Percentiles rank a stretch among this genome's conserved stretches.
Evolutionary conservation across 2,113 vertebrate genomes (phyloP).

Genomic region (Pollimyrus isidori): DNA sequence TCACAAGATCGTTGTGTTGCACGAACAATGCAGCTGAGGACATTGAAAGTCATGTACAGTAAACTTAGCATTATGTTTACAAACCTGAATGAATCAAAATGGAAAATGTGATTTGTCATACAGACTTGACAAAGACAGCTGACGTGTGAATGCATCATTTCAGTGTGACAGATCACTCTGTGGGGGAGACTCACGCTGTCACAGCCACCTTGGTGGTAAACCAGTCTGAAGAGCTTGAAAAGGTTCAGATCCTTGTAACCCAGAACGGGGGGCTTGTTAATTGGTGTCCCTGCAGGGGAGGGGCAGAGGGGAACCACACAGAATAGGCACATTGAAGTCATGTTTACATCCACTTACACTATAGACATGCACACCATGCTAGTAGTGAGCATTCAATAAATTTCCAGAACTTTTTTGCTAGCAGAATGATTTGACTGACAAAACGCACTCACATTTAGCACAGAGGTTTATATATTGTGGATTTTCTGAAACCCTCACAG

Average conservation of each 20-base stretch:
- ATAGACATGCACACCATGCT: background rate
- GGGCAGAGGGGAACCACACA: background rate
- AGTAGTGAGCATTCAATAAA: background rate
- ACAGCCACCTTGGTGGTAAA: constrained; percentile 88
- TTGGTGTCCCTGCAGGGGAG: constrained; percentile 76
- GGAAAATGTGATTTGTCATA: background rate
- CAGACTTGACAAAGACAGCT: background rate
- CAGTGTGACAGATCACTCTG: background rate
- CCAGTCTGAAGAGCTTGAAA: constrained; percentile 94
- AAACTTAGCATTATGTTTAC: background rate
- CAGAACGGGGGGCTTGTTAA: constrained; percentile 96
- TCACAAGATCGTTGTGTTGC: background rate
- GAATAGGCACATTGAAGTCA: background rate
- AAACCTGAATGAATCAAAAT: background rate
- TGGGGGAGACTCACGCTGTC: constrained; percentile 69
- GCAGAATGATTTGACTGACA: background rate
- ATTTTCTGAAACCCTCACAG: background rate
- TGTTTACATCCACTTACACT: background rate
- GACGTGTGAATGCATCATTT: background rate
- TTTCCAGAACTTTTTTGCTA: background rate
- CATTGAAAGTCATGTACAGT: background rate
- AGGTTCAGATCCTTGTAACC: constrained; percentile 98
- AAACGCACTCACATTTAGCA: background rate
- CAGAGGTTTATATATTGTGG: background rate
- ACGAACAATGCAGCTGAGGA: background rate